Percentiles rank a stretch among this genome's conserved stretches.
These are phyloP conservation scores for Icerya purchasi DNA, from an alignment of 2,888 invertebrate genomes.

Conservation along the genomic window DNA sequence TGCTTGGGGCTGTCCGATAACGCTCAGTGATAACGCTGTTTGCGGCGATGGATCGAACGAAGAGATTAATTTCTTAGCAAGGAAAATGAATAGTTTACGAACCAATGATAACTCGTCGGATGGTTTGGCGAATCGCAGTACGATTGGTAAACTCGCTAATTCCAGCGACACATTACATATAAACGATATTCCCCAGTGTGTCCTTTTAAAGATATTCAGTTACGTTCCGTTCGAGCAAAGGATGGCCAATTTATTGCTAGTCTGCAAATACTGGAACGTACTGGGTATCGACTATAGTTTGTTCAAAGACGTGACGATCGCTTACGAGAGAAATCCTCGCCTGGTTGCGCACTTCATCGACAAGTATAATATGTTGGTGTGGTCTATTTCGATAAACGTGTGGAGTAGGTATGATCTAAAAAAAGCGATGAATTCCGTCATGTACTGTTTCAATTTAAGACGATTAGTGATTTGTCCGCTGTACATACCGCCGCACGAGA, in stretches of 20 bases:
- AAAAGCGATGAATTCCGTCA: background rate
- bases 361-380: background rate
- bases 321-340: background rate
- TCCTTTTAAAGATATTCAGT: background rate
- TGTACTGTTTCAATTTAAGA: background rate
- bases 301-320: background rate
- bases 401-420: background rate
- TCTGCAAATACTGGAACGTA: background rate
- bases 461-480: no score
- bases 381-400: background rate
- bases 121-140: no score
- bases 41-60: no score
- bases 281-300: background rate
- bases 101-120: no score
- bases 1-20: no score
- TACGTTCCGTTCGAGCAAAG: background rate
- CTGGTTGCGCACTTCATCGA: background rate
- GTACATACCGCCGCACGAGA: no score
- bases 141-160: no score
- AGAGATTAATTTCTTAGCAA: no score
- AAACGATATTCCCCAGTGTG: background rate
- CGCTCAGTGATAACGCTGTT: no score
- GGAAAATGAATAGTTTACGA: no score
- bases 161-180: no score
- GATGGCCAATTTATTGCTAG: background rate